Percentiles rank a stretch among this genome's conserved stretches.
Conservation (phyloP, 2,113 vertebrate genomes). For the Eclectus roratus region DNA sequence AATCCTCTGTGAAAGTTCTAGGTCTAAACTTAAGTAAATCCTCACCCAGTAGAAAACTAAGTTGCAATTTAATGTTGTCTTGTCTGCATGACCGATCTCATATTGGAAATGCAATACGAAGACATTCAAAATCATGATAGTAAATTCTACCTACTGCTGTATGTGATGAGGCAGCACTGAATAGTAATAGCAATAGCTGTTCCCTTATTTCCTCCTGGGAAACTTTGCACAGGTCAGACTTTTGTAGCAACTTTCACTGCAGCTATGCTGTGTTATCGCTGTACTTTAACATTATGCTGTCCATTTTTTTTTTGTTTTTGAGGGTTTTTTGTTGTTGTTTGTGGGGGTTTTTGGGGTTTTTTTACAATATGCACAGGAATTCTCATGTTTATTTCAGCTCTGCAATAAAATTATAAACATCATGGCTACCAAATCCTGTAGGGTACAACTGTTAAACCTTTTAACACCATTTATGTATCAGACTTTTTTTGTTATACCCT, state of each 20-base stretch:
- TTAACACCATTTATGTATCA: background rate
- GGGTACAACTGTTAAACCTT: background rate
- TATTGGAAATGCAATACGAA: background rate
- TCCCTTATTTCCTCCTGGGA: background rate
- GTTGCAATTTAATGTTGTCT: background rate
- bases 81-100: background rate
- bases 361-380: background rate
- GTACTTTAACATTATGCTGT: background rate
- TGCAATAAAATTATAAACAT: background rate
- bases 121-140: background rate
- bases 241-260: background rate
- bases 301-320: too few relatives aligned
- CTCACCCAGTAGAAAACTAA: background rate
- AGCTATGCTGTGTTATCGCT: background rate
- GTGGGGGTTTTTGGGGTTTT: background rate
- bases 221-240: background rate
- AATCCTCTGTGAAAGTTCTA: background rate
- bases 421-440: background rate
- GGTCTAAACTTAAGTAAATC: background rate
- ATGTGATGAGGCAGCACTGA: background rate
- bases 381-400: background rate
- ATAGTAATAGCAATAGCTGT: background rate
- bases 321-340: too few relatives aligned
- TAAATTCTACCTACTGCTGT: background rate
- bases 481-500: background rate